These are phyloP conservation scores for Chironomus striatipennis DNA, from an alignment of 1,140 invertebrate species.

Conservation along the genomic window DNA sequence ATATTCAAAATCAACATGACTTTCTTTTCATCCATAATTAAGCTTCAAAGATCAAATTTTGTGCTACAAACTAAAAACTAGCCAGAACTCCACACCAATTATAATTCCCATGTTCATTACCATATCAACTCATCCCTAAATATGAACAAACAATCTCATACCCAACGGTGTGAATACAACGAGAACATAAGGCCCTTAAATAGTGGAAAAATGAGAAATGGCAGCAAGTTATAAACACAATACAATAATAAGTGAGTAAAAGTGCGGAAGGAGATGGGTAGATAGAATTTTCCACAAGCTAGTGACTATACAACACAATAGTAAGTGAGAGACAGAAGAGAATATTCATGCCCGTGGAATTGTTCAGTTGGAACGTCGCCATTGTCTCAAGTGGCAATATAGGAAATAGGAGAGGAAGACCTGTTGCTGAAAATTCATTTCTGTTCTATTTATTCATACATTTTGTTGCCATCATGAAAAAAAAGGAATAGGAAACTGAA, in stretches of 20 bases:
- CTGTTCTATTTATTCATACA: background rate
- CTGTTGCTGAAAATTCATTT: slow-evolving; percentile 17
- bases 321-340: background rate
- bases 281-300: background rate
- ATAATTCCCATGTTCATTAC: too few relatives aligned
- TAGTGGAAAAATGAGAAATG: background rate
- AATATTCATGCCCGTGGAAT: slow-evolving; percentile 16
- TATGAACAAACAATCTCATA: too few relatives aligned
- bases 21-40: too few relatives aligned
- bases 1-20: too few relatives aligned
- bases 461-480: background rate
- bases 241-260: slow-evolving; percentile 2
- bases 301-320: slow-evolving; percentile 16
- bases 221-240: background rate
- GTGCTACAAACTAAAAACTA: too few relatives aligned
- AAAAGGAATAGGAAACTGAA: background rate
- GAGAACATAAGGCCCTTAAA: background rate
- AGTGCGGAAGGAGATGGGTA: background rate
- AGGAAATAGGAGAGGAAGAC: background rate
- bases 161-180: too few relatives aligned
- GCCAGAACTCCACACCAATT: too few relatives aligned
- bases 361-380: slow-evolving; percentile 15
- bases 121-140: too few relatives aligned
- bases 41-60: too few relatives aligned
- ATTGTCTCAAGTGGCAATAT: slow-evolving; percentile 21